phyloP scores from a whole-genome alignment of 2,888 invertebrate species.

The Melolontha melolontha region DNA sequence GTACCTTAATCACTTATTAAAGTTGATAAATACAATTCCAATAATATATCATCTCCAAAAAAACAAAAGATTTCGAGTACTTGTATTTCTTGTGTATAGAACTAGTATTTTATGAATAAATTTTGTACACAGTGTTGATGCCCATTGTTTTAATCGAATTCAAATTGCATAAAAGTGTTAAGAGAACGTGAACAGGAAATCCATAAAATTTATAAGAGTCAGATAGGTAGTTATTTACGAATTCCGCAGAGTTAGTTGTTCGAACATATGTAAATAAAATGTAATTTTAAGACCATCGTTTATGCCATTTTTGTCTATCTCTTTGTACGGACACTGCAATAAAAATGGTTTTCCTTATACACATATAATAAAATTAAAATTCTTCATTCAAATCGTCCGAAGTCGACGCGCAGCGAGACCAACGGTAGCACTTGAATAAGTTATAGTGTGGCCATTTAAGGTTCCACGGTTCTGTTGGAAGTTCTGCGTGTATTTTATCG shows the following conservation, averaged over 20 bases:
- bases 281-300: slow-evolving; percentile 5
- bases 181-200: too few relatives aligned
- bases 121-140: too few relatives aligned
- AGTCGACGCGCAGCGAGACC: slow-evolving; percentile 2
- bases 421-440: slow-evolving; percentile 34
- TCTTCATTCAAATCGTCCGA: slow-evolving; percentile 19
- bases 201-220: neutral
- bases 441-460: slow-evolving; percentile 31
- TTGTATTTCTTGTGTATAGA: too few relatives aligned
- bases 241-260: slow-evolving; percentile 5
- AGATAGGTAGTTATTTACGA: slow-evolving; percentile 12
- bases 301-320: neutral
- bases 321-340: slow-evolving; percentile 1
- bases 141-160: too few relatives aligned
- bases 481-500: slow-evolving; percentile 11
- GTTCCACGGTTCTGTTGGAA: neutral
- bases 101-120: too few relatives aligned
- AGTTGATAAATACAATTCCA: too few relatives aligned
- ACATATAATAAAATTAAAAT: slow-evolving; percentile 35
- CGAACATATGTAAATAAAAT: slow-evolving; percentile 24
- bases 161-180: too few relatives aligned
- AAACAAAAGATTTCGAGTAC: too few relatives aligned
- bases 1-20: too few relatives aligned
- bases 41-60: too few relatives aligned
- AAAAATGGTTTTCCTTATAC: slow-evolving; percentile 28